Percentiles rank a stretch among this genome's conserved stretches.
Conservation (phyloP, 2,113 vertebrate species). For the Callospermophilus lateralis region DNA sequence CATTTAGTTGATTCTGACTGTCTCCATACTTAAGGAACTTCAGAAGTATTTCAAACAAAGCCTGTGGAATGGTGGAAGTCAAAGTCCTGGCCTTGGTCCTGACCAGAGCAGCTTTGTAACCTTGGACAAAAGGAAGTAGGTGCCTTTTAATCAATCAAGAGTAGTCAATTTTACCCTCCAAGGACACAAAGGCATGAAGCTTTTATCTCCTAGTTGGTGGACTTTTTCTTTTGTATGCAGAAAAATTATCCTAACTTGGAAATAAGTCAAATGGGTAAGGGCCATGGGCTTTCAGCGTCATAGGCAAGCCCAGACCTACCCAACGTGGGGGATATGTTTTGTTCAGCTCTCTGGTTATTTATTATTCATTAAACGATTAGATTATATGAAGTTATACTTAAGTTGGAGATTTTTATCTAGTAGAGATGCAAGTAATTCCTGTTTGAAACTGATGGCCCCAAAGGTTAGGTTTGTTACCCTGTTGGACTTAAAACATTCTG, state of each 20-base stretch:
- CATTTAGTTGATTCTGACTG: constrained; percentile 24
- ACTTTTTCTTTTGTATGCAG: background rate
- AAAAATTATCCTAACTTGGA: constrained; percentile 45
- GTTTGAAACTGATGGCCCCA: background rate
- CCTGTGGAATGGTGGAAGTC: background rate
- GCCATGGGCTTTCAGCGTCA: background rate
- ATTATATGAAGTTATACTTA: background rate
- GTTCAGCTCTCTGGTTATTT: background rate
- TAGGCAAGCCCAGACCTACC: no score
- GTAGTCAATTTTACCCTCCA: background rate
- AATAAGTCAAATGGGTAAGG: background rate
- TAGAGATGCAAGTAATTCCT: constrained; percentile 25
- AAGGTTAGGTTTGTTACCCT: constrained; percentile 12
- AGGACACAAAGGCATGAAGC: background rate
- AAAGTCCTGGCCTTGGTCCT: constrained; percentile 17
- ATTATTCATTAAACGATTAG: background rate
- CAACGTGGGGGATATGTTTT: background rate
- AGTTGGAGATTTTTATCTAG: background rate
- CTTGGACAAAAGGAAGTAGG: constrained; percentile 25
- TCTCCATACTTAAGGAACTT: background rate
- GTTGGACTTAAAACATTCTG: constrained; percentile 3
- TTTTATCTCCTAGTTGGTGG: constrained; percentile 20
- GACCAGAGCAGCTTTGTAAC: constrained; percentile 32
- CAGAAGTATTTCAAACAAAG: constrained; percentile 17
- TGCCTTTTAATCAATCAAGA: constrained; percentile 14